Percentiles rank a stretch among this genome's conserved stretches.
Conservation (phyloP, 2,888 invertebrate genomes). For the Yponomeuta plumbellus region DNA sequence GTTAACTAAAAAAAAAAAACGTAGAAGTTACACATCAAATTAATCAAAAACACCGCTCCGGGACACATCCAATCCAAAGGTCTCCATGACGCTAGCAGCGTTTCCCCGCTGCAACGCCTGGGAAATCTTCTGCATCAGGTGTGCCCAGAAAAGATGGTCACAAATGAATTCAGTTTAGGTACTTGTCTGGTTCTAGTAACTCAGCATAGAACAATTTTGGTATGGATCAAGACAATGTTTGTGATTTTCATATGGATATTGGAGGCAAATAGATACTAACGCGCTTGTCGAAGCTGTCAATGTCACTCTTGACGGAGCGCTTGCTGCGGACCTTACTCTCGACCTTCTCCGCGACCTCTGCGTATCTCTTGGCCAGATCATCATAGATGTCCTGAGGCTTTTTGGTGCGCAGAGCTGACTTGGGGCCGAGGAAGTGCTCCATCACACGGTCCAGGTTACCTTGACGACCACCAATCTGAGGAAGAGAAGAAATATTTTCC, state of each 20-base stretch:
- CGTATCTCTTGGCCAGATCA: conserved; percentile 37
- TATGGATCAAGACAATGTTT: too few species aligned
- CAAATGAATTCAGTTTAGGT: too few species aligned
- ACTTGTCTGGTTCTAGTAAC: too few species aligned
- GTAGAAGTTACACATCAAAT: too few species aligned
- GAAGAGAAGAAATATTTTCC: neutral
- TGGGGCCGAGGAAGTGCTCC: conserved; percentile 86
- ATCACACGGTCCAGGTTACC: conserved; percentile 86
- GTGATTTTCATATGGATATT: neutral
- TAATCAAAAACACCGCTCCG: too few species aligned
- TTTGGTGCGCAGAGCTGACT: conserved; percentile 74
- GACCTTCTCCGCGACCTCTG: conserved; percentile 61
- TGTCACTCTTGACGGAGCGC: conserved; percentile 60
- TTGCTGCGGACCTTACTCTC: conserved; percentile 56
- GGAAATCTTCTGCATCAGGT: too few species aligned
- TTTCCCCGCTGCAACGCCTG: too few species aligned
- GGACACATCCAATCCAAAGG: too few species aligned
- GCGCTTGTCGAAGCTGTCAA: conserved; percentile 65
- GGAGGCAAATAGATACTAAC: conserved; percentile 35
- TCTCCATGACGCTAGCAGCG: too few species aligned
- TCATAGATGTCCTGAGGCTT: conserved; percentile 58
- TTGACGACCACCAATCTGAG: conserved; percentile 81
- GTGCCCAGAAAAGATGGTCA: too few species aligned
- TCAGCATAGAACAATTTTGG: too few species aligned
- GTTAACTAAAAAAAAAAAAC: too few species aligned